Conservation (phyloP, 1,140 invertebrate genomes). For the Zaprionus ornatus region DNA sequence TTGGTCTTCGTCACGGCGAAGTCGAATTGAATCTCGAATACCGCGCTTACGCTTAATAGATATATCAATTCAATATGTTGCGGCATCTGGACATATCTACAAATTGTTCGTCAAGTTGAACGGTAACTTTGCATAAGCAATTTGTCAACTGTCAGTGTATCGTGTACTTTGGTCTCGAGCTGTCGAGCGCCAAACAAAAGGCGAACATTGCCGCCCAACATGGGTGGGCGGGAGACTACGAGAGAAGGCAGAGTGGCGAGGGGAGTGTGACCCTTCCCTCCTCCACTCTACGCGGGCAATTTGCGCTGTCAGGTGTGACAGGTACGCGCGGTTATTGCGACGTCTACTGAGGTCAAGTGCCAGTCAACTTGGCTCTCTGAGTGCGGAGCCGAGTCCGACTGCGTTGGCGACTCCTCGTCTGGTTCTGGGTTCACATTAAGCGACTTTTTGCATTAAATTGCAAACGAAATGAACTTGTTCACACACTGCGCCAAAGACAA, state of each 20-base stretch:
- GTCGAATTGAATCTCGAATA: constrained; percentile 13
- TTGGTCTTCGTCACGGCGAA: not conserved
- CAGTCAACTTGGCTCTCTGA: not conserved
- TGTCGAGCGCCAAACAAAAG: constrained; percentile 65
- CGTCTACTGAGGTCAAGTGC: constrained; percentile 20
- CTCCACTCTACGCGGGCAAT: constrained; percentile 42
- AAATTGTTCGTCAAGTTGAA: constrained; percentile 42
- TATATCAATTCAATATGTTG: constrained; percentile 37
- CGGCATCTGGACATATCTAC: constrained; percentile 27
- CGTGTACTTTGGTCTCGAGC: constrained; percentile 66
- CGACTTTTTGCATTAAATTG: constrained; percentile 58
- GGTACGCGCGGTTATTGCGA: constrained; percentile 55
- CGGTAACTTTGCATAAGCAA: constrained; percentile 72
- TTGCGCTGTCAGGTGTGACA: constrained; percentile 67
- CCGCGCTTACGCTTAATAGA: constrained; percentile 2
- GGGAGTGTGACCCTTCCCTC: not conserved
- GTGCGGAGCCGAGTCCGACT: not conserved
- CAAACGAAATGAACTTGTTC: constrained; percentile 72
- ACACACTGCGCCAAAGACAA: constrained; percentile 39
- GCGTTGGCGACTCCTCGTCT: not conserved
- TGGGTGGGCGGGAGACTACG: not conserved
- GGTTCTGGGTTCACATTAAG: constrained; percentile 19
- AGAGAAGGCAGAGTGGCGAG: not conserved
- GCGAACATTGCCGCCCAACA: constrained; percentile 21
- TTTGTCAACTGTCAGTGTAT: constrained; percentile 76